phyloP scores from a whole-genome alignment of 2,113 vertebrate species.

The Microtus richardsoni region DNA sequence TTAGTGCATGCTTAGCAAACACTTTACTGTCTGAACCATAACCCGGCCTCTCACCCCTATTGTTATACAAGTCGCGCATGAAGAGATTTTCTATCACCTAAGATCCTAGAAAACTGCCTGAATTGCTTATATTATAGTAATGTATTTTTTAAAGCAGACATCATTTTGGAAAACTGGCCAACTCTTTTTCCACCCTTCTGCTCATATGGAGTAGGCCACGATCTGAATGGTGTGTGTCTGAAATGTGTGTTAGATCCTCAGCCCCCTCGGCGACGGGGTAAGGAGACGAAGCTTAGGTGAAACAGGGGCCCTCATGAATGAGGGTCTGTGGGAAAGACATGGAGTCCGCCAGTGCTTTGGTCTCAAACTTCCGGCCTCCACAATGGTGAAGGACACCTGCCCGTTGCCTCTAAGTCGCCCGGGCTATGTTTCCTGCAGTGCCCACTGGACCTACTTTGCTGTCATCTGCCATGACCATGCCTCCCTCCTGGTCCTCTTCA shows the following conservation, averaged over 20 bases:
- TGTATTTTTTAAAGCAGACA: neutral
- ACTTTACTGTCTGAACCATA: neutral
- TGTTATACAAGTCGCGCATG: neutral
- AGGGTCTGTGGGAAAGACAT: neutral
- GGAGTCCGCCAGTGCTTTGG: too few relatives aligned
- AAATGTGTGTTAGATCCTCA: neutral
- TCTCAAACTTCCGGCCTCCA: neutral
- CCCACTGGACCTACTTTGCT: too few relatives aligned
- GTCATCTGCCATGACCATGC: neutral
- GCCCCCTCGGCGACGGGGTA: neutral
- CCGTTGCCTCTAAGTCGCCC: neutral
- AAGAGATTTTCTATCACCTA: neutral
- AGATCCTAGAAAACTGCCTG: neutral
- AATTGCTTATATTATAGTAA: neutral
- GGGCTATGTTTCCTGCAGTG: neutral
- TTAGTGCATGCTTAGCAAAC: neutral
- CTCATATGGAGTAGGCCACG: neutral
- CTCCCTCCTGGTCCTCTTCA: accelerated
- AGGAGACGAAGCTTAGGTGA: neutral
- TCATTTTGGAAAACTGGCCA: neutral
- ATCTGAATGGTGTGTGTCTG: neutral
- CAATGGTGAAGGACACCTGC: neutral
- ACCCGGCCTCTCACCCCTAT: neutral
- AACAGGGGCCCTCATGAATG: neutral
- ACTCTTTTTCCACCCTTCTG: neutral